Evolutionary conservation across 2,113 vertebrate genomes (phyloP).

Genomic region (Toxostoma redivivum): DNA sequence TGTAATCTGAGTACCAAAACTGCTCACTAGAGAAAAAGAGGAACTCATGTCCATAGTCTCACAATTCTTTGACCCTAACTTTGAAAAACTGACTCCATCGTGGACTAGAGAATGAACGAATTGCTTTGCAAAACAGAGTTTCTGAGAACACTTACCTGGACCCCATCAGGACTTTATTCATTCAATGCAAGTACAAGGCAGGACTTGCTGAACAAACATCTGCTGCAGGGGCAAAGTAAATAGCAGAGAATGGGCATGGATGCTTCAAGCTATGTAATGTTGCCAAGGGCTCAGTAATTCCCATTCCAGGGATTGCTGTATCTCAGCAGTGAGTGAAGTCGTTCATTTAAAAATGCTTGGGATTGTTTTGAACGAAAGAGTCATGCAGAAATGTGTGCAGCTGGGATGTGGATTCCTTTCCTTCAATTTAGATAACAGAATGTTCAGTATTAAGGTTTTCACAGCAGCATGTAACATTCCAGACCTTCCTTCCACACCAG

Average conservation of each 20-base stretch:
- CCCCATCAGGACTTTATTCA: background rate
- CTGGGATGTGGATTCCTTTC: background rate
- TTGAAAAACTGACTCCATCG: background rate
- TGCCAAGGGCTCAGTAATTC: background rate
- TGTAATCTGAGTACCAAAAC: background rate
- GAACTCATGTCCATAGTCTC: background rate
- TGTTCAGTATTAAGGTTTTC: background rate
- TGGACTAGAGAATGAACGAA: background rate
- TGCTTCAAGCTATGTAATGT: background rate
- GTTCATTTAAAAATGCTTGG: slow-evolving; percentile 15
- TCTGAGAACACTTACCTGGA: background rate
- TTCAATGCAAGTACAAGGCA: background rate
- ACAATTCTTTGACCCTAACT: background rate
- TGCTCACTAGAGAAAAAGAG: background rate
- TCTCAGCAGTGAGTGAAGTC: background rate
- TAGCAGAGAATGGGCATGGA: background rate
- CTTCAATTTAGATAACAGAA: background rate
- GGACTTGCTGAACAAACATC: background rate
- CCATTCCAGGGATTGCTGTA: background rate
- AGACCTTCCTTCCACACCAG: background rate
- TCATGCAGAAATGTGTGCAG: background rate
- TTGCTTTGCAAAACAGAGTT: background rate
- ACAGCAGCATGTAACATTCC: background rate
- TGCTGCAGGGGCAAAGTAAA: background rate
- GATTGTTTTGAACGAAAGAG: background rate